Evolutionary conservation across 2,797 vertebrate species (phyloP).

Genomic region (Botia almorhae): DNA sequence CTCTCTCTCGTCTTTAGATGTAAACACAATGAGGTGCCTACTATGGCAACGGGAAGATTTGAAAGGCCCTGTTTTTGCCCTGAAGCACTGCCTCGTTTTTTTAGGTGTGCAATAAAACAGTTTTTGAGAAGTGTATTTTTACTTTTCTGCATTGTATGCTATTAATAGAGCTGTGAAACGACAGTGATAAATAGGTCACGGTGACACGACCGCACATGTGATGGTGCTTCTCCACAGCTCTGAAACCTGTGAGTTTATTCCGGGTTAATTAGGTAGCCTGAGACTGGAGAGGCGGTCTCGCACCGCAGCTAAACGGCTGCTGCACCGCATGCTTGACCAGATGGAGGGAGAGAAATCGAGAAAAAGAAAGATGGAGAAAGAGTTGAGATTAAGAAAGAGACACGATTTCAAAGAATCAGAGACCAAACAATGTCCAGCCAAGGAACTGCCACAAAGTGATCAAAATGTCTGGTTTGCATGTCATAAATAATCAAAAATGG

Average conservation of each 20-base stretch:
- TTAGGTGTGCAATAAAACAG: background rate
- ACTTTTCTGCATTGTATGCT: conserved; percentile 36
- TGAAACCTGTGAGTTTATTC: conserved; percentile 29
- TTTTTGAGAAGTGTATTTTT: conserved; percentile 11
- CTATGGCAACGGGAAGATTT: conserved; percentile 1
- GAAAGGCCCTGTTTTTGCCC: background rate
- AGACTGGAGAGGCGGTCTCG: conserved; percentile 14
- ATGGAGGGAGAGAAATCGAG: background rate
- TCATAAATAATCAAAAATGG: too few relatives aligned
- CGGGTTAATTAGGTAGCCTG: conserved; percentile 40
- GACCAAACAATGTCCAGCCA: background rate
- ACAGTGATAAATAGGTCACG: conserved; percentile 51
- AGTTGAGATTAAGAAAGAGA: background rate
- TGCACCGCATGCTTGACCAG: background rate
- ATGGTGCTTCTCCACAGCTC: background rate
- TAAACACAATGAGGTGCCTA: conserved; percentile 13
- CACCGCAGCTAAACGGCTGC: background rate
- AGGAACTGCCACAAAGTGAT: background rate
- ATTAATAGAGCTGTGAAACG: conserved; percentile 49
- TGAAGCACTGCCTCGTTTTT: background rate
- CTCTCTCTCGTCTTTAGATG: conserved; percentile 22
- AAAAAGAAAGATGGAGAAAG: background rate
- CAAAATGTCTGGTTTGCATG: too few relatives aligned
- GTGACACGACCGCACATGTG: conserved; percentile 23
- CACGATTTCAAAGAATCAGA: background rate